Percentiles rank a stretch among this genome's conserved stretches.
Evolutionary conservation across 2,113 vertebrate species (phyloP).

Genomic region (Archilochus colubris): DNA sequence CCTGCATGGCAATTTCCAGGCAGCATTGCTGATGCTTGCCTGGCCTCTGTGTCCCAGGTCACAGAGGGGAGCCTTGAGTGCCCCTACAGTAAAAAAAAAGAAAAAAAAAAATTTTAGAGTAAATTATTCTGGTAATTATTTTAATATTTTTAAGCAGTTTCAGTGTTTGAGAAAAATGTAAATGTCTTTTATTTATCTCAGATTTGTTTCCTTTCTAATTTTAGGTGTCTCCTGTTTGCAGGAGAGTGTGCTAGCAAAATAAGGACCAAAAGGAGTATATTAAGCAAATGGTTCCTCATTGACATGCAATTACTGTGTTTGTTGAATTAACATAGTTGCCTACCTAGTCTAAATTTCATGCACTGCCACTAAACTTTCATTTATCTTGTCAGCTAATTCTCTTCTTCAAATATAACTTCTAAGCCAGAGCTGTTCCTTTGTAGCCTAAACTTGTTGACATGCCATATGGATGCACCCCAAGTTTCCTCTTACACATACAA

Average conservation of each 20-base stretch:
- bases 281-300: background rate
- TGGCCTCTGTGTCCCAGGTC: background rate
- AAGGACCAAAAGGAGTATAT: background rate
- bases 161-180: background rate
- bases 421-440: background rate
- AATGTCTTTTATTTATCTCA: background rate
- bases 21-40: background rate
- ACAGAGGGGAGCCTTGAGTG: background rate
- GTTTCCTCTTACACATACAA: background rate
- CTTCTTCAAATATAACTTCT: background rate
- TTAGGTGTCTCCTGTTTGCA: background rate
- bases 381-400: background rate
- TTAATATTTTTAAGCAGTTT: background rate
- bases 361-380: background rate
- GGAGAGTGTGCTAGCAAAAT: background rate
- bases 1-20: background rate
- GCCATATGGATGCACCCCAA: background rate
- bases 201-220: background rate
- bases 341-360: background rate
- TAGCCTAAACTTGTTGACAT: background rate
- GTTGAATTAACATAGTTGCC: background rate
- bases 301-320: background rate
- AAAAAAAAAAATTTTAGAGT: background rate
- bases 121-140: background rate
- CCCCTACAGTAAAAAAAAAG: too few relatives aligned